Evolutionary conservation across 2,113 vertebrate species (phyloP).

Genomic region (Bufo gargarizans): DNA sequence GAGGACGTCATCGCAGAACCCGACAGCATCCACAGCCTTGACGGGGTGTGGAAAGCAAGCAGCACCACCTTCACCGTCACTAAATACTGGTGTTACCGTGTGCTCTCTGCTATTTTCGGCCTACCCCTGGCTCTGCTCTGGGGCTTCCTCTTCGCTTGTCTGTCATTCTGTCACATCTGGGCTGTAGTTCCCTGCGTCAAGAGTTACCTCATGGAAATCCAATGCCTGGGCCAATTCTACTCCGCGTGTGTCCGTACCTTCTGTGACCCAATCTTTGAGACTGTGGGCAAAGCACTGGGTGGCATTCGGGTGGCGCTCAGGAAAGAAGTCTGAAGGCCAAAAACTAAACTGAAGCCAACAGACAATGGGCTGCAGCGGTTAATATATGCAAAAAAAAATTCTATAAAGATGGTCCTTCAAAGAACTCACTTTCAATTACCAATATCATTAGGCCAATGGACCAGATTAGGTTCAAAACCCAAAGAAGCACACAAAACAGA

Average conservation of each 20-base stretch:
- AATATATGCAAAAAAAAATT: no score
- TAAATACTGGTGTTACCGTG: conserved; percentile 64
- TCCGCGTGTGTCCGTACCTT: conserved; percentile 61
- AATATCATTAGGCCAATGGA: background rate
- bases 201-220: conserved; percentile 62
- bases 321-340: conserved; percentile 55
- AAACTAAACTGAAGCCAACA: background rate
- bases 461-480: background rate
- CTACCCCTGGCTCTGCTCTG: conserved; percentile 61
- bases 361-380: background rate
- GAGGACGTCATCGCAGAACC: conserved; percentile 65
- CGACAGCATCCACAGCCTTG: conserved; percentile 61
- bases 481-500: background rate
- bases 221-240: conserved; percentile 60
- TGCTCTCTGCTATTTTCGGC: conserved; percentile 58
- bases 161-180: conserved; percentile 65
- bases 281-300: conserved; percentile 55
- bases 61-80: conserved; percentile 58
- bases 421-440: background rate
- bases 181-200: conserved; percentile 61
- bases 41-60: conserved; percentile 62
- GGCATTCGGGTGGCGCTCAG: conserved; percentile 59
- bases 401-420: background rate
- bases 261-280: conserved; percentile 62
- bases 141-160: conserved; percentile 63